Evolutionary conservation across 2,888 invertebrate species (phyloP), one percentile per base, ranked within the genome.

Genomic region (Heliothis peltigera): DNA sequence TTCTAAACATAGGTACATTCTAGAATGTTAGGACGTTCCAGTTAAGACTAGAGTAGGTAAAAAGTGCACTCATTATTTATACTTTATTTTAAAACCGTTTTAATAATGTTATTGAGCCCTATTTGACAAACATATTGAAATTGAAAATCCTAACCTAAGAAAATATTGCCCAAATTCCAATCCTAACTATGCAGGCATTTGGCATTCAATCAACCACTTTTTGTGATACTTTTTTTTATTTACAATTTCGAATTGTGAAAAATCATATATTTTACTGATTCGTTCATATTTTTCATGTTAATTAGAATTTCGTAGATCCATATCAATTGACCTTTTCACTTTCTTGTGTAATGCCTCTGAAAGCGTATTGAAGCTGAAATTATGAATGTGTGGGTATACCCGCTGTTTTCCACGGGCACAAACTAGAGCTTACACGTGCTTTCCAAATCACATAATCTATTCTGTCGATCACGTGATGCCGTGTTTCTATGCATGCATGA

Each of bases 381-480:
- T 56, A 64, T 52, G 21, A 47, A 49, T 32, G 56, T 69, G 70
- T 71, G 54, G 47, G 71, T 75, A 46, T 64, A 49, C 46, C 53
- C 44, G 17, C 56, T 42, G 46, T 67, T 68, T 71, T 74, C 56
- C 52, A 32, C 63, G 43, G 43, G 15, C 52, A 32, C 18, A 21
- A 75, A 59, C 22, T 56, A 17, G 56, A 64, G 52, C 62, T 62
- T 49, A 70, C 76, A 75, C 56, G 64, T 75, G 71, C 56, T 59
- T 49, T 22, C 8, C 10, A 39, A 59, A 57, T 59, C 55, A 49
- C 64, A 60, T 49, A 21, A 49, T 55, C 19, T 59, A 22, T n/a
- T 17, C 25, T 43, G 53, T 48, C 52, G 7, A 49, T 64, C 64
- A 64, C 44, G 53, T 47, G 70, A 63, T 55, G 22, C 43, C 28